A percentile compares a stretch with the other conserved stretches of the same genome.
Evolutionary conservation across 2,797 vertebrate species (phyloP).

Genomic region (Echiichthys vipera): DNA sequence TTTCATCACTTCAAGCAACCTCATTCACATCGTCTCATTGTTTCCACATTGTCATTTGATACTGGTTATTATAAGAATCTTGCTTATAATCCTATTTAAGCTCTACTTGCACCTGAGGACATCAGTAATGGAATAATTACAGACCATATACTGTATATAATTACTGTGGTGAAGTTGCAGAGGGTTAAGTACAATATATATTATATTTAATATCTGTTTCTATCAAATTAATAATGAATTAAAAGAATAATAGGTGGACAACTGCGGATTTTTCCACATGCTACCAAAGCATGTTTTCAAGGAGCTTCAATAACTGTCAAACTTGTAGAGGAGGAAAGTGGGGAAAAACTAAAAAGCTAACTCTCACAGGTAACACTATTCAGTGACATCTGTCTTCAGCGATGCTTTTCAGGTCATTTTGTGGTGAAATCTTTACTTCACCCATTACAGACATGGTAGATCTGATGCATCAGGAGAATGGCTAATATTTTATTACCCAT

Average conservation of each 20-base stretch:
- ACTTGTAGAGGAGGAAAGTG: not conserved
- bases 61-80: not conserved
- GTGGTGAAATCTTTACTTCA: not conserved
- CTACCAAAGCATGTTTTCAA: not conserved
- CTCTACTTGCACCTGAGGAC: not conserved
- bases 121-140: not conserved
- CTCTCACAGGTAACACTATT: not conserved
- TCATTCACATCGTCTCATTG: not conserved
- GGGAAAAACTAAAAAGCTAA: not conserved
- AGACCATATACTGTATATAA: too few species aligned
- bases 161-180: not conserved
- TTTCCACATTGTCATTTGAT: not conserved
- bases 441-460: not conserved
- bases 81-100: not conserved
- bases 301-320: not conserved
- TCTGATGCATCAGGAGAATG: conserved; percentile 2
- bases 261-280: not conserved
- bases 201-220: not conserved
- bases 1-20: too few species aligned
- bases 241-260: too few species aligned
- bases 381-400: not conserved
- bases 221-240: not conserved
- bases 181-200: too few species aligned
- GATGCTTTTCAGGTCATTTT: not conserved
- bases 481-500: conserved; percentile 9